These are phyloP conservation scores for Eptatretus atami DNA, from an alignment of 2,797 vertebrate genomes.

Conservation along the genomic window DNA sequence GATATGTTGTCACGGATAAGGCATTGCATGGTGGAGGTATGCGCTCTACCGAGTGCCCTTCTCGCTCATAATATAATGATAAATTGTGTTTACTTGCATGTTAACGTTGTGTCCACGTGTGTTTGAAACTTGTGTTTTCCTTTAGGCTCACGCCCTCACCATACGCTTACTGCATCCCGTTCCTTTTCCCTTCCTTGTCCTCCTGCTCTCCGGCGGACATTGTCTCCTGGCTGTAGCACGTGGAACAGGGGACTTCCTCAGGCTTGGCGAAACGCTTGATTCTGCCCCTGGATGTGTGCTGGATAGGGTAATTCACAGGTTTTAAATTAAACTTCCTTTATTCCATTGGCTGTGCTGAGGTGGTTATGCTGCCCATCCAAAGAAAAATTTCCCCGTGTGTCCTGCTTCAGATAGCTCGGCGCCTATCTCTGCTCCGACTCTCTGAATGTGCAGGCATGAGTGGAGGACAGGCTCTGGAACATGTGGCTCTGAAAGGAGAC, in stretches of 20 bases:
- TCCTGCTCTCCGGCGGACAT: conserved; percentile 67
- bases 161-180: conserved; percentile 30
- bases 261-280: conserved; percentile 44
- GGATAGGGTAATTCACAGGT: conserved; percentile 36
- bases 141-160: conserved; percentile 42
- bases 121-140: not conserved
- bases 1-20: too few relatives aligned
- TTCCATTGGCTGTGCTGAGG: not conserved
- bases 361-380: not conserved
- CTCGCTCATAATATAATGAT: too few relatives aligned
- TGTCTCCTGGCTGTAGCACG: conserved; percentile 41
- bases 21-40: too few relatives aligned
- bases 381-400: conserved; percentile 6
- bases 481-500: conserved; percentile 33
- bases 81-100: too few relatives aligned
- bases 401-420: conserved; percentile 35
- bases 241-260: conserved; percentile 51
- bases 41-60: too few relatives aligned
- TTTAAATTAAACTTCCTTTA: not conserved
- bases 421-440: conserved; percentile 37
- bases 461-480: conserved; percentile 61
- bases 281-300: conserved; percentile 53
- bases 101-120: too few relatives aligned
- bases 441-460: conserved; percentile 29
- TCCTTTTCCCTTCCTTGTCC: conserved; percentile 60